These are phyloP conservation scores for Chinchilla lanigera DNA, from an alignment of 2,113 vertebrate species.

Conservation along the genomic window DNA sequence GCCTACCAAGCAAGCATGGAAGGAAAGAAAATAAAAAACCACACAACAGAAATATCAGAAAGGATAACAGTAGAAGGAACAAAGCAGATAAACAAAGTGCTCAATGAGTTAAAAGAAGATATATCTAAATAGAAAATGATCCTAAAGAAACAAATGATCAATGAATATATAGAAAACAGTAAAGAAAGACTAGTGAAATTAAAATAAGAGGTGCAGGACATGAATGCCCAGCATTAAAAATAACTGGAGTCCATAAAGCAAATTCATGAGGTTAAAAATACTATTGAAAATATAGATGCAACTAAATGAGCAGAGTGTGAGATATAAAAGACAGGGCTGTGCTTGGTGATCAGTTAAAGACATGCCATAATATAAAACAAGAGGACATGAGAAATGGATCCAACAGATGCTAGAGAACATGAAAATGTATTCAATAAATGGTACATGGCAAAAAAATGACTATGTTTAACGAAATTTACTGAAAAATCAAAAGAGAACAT, in stretches of 20 bases:
- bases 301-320: not conserved
- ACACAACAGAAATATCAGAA: not conserved
- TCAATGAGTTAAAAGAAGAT: not conserved
- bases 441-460: not conserved
- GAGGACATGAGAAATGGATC: not conserved
- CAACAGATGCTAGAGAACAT: not conserved
- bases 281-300: not conserved
- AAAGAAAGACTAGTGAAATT: not conserved
- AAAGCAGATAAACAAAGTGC: not conserved
- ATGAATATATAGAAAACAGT: not conserved
- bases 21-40: not conserved
- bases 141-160: not conserved
- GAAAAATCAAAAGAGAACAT: not conserved
- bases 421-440: not conserved
- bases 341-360: not conserved
- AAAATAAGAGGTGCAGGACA: not conserved
- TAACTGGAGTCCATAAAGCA: not conserved
- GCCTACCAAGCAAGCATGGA: not conserved
- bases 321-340: too few species aligned
- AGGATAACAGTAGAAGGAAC: not conserved
- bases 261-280: not conserved
- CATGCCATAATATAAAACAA: not conserved
- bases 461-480: not conserved
- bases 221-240: not conserved
- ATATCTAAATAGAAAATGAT: not conserved